Conservation (phyloP, 2,888 invertebrate species). For the Aphidoletes aphidimyza region DNA sequence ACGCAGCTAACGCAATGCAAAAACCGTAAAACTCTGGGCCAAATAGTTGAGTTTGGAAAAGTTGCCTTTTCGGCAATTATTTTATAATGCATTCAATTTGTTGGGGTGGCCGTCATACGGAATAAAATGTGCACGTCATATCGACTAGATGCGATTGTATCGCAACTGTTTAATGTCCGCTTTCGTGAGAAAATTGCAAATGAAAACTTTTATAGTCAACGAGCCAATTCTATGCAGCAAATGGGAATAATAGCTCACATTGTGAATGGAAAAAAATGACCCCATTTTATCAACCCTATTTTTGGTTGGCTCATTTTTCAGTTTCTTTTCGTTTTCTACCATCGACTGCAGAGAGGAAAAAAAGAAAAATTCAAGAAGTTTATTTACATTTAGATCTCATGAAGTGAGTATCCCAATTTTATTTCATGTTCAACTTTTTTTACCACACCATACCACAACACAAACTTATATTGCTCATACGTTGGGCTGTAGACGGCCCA, state of each 20-base stretch:
- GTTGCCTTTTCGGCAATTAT: background rate
- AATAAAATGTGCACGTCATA: background rate
- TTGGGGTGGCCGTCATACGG: background rate
- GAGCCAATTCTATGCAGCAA: slow-evolving; percentile 30
- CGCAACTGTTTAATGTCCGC: background rate
- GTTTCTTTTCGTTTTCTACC: no score
- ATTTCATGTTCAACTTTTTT: slow-evolving; percentile 18
- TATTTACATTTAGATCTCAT: slow-evolving; percentile 35
- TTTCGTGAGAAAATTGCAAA: background rate
- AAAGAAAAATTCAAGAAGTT: slow-evolving; percentile 7
- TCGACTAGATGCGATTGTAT: background rate
- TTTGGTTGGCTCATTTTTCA: slow-evolving; percentile 14
- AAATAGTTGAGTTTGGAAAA: background rate
- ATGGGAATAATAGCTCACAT: background rate
- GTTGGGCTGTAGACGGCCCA: no score
- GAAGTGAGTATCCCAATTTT: slow-evolving; percentile 37
- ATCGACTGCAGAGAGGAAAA: background rate
- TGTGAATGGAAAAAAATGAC: background rate
- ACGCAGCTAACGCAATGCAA: no score
- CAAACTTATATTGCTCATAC: no score
- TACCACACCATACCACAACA: background rate
- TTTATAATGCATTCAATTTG: slow-evolving; percentile 25
- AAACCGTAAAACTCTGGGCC: no score
- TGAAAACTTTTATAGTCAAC: background rate
- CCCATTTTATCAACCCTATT: slow-evolving; percentile 46